Percentiles rank a stretch among this genome's conserved stretches.
Conservation (phyloP, 1,140 invertebrate species). For the Laodelphax striatellus region DNA sequence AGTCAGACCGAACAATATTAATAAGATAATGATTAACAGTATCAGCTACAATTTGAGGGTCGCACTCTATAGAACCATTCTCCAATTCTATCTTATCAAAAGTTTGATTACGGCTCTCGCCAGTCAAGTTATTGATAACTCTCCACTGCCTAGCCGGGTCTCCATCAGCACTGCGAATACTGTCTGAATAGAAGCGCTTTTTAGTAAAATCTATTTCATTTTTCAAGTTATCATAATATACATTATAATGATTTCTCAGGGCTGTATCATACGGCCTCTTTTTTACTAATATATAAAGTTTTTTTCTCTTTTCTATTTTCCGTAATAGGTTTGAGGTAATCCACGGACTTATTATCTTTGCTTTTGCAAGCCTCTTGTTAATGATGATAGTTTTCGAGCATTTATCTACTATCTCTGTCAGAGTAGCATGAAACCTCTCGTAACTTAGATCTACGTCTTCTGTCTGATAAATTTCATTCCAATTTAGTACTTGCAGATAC, state of each 20-base stretch:
- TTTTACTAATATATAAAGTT: constrained; percentile 5
- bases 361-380: neutral
- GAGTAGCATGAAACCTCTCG: neutral
- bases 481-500: neutral
- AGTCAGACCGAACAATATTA: neutral
- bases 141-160: constrained; percentile 3
- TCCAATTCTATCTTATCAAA: constrained; percentile 5
- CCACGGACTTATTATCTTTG: constrained; percentile 8
- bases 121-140: constrained; percentile 3
- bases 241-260: constrained; percentile 1
- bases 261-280: constrained; percentile 1
- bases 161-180: neutral
- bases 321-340: neutral
- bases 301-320: neutral
- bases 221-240: neutral
- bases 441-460: neutral
- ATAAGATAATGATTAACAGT: neutral
- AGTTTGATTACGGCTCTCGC: neutral
- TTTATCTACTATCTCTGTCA: neutral
- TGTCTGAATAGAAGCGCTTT: neutral
- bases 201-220: neutral
- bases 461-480: neutral
- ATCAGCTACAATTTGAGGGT: neutral
- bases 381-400: neutral
- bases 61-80: neutral